These are phyloP conservation scores for Formica aserva DNA, from an alignment of 2,888 invertebrate species.

Conservation along the genomic window DNA sequence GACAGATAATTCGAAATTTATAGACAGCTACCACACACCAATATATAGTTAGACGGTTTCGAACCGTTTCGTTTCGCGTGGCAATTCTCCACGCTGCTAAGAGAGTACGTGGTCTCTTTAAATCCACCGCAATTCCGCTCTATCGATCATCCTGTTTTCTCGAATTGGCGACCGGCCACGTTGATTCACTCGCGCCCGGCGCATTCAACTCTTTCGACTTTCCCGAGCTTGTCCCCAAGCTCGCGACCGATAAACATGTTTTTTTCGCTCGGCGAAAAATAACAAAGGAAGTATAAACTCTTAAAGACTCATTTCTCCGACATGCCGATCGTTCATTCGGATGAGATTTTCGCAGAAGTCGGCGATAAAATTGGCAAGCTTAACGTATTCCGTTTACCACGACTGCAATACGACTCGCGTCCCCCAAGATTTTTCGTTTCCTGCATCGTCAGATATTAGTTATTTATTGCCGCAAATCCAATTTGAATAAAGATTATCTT, in stretches of 20 bases:
- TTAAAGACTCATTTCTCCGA: conserved; percentile 21
- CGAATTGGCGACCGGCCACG: conserved; percentile 42
- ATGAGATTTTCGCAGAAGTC: conserved; percentile 12
- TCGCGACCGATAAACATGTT: conserved; percentile 46
- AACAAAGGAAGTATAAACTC: conserved; percentile 22
- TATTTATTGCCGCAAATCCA: neutral
- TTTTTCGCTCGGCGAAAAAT: conserved; percentile 45
- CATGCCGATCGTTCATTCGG: neutral
- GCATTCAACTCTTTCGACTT: conserved; percentile 38
- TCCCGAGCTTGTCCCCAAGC: conserved; percentile 4
- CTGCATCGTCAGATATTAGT: neutral
- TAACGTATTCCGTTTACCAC: neutral
- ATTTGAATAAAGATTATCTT: neutral
- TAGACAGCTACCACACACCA: neutral
- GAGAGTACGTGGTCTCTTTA: conserved; percentile 7
- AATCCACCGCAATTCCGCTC: conserved; percentile 20
- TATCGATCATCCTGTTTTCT: conserved; percentile 45
- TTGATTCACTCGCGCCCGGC: conserved; percentile 17
- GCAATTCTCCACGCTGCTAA: neutral
- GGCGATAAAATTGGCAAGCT: conserved; percentile 27
- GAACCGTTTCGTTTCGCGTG: neutral
- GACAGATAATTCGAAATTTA: conserved; percentile 14
- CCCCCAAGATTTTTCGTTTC: neutral
- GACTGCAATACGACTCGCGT: neutral
- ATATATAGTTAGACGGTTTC: neutral